Conservation (phyloP, 2,888 invertebrate species). For the Nymphalis polychloros region DNA sequence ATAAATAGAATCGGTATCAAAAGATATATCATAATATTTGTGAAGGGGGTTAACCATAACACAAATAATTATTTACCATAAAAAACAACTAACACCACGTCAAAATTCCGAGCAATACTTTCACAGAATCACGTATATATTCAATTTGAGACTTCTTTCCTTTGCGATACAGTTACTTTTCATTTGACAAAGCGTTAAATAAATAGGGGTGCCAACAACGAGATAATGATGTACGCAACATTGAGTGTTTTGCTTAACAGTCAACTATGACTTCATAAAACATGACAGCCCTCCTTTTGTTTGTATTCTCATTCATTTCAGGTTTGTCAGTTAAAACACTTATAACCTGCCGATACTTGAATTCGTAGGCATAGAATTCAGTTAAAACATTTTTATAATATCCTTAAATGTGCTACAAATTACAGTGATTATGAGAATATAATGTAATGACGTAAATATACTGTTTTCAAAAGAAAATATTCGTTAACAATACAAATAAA, state of each 20-base stretch:
- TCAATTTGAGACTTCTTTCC: constrained; percentile 15
- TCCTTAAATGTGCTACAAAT: no score
- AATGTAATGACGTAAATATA: no score
- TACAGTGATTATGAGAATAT: no score
- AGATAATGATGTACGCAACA: constrained; percentile 63
- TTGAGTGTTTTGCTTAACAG: constrained; percentile 54
- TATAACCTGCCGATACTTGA: constrained; percentile 11
- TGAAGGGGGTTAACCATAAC: constrained; percentile 41
- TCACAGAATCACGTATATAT: constrained; percentile 6
- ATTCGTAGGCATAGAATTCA: constrained; percentile 3
- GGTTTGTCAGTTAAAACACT: constrained; percentile 14
- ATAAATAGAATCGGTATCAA: neutral
- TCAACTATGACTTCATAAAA: constrained; percentile 41
- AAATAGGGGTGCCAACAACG: constrained; percentile 50
- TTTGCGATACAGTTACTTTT: constrained; percentile 24
- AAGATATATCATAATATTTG: constrained; percentile 11
- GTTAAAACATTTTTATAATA: neutral
- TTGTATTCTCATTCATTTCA: constrained; percentile 31
- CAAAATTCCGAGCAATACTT: constrained; percentile 47
- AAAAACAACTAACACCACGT: constrained; percentile 56
- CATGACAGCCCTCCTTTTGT: constrained; percentile 41
- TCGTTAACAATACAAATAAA: no score
- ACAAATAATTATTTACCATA: constrained; percentile 53
- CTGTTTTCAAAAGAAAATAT: no score
- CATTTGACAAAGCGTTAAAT: constrained; percentile 21